Conservation (phyloP, 1,140 invertebrate genomes). For the Globodera ellingtonae region DNA sequence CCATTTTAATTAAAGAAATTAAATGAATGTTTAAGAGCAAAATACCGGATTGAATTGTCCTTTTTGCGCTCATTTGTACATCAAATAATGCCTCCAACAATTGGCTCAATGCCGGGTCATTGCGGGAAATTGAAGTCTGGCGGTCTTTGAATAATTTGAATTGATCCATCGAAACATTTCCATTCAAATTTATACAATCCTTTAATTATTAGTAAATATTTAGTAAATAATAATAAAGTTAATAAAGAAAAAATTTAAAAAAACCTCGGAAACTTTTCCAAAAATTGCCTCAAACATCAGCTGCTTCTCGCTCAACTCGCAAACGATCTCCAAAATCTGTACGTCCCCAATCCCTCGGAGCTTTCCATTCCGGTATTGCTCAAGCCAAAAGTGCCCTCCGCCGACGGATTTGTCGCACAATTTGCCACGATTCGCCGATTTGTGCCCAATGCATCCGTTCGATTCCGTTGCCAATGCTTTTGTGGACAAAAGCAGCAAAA, state of each 20-base stretch:
- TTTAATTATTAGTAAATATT: too few relatives aligned
- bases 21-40: neutral
- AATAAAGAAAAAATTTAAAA: too few relatives aligned
- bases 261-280: neutral
- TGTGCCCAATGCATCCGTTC: neutral
- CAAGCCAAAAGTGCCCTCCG: neutral
- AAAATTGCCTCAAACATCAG: neutral
- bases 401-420: neutral
- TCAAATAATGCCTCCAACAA: neutral
- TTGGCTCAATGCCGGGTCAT: neutral
- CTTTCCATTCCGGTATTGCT: neutral
- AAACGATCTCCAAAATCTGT: neutral
- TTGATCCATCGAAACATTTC: neutral
- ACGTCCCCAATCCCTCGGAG: neutral
- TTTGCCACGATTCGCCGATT: neutral
- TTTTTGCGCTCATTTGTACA: neutral
- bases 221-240: too few relatives aligned
- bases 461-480: neutral
- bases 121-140: neutral
- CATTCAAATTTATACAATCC: too few relatives aligned
- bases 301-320: neutral
- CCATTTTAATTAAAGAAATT: neutral
- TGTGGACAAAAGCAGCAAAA: neutral
- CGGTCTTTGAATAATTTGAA: neutral
- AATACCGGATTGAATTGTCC: neutral